phyloP scores from a whole-genome alignment of 2,113 vertebrate species.

The Ornithorhynchus anatinus region DNA sequence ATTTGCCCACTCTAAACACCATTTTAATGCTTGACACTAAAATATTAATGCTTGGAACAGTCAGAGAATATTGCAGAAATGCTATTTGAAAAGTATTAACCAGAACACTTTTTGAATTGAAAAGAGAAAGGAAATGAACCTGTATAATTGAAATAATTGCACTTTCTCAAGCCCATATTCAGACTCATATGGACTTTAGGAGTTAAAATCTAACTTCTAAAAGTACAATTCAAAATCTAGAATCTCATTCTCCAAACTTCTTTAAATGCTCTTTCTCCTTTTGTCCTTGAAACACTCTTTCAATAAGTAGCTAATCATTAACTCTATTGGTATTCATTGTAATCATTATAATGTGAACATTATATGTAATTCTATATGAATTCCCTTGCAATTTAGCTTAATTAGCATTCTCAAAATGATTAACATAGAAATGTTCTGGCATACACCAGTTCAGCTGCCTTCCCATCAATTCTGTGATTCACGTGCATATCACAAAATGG shows the following conservation, averaged over 20 bases:
- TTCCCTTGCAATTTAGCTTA: conserved; percentile 2
- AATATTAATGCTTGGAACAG: conserved; percentile 2
- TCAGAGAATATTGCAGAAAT: neutral
- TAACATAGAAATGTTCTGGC: neutral
- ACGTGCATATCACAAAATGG: neutral
- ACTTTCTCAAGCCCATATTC: neutral
- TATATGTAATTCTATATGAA: neutral
- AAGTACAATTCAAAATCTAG: conserved; percentile 9
- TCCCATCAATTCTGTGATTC: neutral
- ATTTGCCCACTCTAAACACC: neutral
- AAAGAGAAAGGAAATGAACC: conserved; percentile 2
- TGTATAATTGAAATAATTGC: conserved; percentile 27
- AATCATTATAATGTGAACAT: conserved; percentile 2
- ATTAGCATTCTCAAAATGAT: conserved; percentile 21
- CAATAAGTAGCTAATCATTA: neutral
- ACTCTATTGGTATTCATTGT: neutral
- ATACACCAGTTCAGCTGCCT: neutral
- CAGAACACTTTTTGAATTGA: neutral
- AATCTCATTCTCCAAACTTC: conserved; percentile 1
- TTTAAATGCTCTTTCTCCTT: neutral
- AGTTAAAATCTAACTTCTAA: conserved; percentile 18
- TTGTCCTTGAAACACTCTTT: conserved; percentile 21
- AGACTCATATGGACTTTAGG: neutral
- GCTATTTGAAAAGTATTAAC: conserved; percentile 9
- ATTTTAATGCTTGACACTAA: conserved; percentile 1